These are phyloP conservation scores for Trachythela sp. DNA, from an alignment of 64 coral and sea anemone genomes.

Conservation along the genomic window DNA sequence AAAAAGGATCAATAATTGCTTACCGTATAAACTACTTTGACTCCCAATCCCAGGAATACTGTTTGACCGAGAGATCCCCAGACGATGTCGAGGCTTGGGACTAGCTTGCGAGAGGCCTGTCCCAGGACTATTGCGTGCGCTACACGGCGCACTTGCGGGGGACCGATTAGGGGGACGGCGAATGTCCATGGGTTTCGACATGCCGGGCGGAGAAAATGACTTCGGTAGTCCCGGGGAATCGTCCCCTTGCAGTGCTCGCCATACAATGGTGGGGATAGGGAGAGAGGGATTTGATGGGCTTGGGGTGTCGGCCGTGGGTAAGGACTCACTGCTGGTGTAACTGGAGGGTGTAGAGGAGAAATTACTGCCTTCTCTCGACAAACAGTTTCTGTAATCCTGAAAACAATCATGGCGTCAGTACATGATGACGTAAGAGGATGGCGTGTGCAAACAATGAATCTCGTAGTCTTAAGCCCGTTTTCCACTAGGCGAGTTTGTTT, in stretches of 20 bases:
- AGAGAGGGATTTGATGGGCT: not conserved
- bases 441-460: too few relatives aligned
- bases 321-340: not conserved
- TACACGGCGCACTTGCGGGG: not conserved
- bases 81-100: conserved; percentile 12
- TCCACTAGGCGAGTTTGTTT: too few relatives aligned
- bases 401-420: not conserved
- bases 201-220: not conserved
- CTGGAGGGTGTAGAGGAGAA: conserved; percentile 5
- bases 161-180: not conserved
- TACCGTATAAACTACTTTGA: conserved; percentile 11
- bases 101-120: not conserved
- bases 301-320: not conserved
- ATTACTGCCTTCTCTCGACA: conserved; percentile 2
- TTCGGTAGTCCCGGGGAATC: not conserved
- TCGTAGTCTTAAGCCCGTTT: too few relatives aligned
- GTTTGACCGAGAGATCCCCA: conserved; percentile 6
- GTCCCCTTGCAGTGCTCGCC: not conserved
- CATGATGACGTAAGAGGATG: too few relatives aligned
- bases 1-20: not conserved
- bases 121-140: not conserved
- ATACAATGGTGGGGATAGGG: not conserved
- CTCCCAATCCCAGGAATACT: conserved; percentile 17
- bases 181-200: not conserved
- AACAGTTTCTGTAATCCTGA: conserved; percentile 9